Evolutionary conservation across 2,113 vertebrate species (phyloP).

Genomic region (Myanophis thanlyinensis): DNA sequence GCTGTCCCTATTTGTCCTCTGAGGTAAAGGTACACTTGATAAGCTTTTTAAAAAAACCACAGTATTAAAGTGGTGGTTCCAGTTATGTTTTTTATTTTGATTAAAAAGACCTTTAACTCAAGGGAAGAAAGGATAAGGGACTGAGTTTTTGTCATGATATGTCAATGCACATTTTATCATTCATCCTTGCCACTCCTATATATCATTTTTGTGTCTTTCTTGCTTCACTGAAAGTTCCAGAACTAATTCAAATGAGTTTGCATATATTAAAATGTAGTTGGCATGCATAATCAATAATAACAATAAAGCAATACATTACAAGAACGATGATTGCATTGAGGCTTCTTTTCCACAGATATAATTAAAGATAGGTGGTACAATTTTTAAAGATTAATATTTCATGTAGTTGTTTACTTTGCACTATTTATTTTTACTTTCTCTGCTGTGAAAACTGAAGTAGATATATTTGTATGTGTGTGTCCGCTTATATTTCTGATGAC

Average conservation of each 20-base stretch:
- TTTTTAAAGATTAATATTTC: neutral
- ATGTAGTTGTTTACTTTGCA: neutral
- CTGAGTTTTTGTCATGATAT: neutral
- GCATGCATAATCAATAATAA: neutral
- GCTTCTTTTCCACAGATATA: neutral
- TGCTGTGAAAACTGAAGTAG: neutral
- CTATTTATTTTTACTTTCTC: neutral
- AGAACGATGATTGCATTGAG: neutral
- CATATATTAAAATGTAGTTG: neutral
- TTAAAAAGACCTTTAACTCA: neutral
- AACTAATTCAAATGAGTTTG: neutral
- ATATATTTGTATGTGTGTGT: neutral
- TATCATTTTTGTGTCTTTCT: neutral
- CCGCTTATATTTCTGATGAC: neutral
- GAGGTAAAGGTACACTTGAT: neutral
- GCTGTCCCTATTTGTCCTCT: neutral
- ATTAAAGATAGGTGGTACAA: neutral
- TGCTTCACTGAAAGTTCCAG: neutral
- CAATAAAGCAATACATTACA: neutral
- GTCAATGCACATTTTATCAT: neutral
- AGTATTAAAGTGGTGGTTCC: neutral
- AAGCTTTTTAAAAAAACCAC: neutral
- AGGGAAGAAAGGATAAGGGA: neutral
- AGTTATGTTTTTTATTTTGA: neutral
- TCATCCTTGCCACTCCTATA: neutral